Evolutionary conservation across 2,888 invertebrate species (phyloP).

Genomic region (Tholera decimalis): DNA sequence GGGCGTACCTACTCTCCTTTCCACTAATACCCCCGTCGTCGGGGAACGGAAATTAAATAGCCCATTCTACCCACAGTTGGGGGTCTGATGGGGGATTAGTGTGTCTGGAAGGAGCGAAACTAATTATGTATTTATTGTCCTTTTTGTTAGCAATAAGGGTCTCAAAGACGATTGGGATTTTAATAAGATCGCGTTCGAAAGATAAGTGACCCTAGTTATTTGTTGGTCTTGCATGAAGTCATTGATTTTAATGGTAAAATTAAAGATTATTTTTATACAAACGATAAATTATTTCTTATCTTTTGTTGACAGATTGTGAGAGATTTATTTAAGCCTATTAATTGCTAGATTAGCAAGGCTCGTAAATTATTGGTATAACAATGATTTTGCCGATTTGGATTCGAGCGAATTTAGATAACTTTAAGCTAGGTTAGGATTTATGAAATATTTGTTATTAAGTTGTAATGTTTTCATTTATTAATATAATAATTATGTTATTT

Average conservation of each 20-base stretch:
- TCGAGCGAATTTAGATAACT: not conserved
- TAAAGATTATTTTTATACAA: not conserved
- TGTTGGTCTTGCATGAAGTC: slow-evolving; percentile 7
- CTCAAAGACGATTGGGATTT: slow-evolving; percentile 8
- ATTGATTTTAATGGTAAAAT: slow-evolving; percentile 7
- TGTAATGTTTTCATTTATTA: not conserved
- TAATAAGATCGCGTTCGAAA: slow-evolving; percentile 29
- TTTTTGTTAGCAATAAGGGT: slow-evolving; percentile 33
- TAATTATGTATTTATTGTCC: slow-evolving; percentile 54
- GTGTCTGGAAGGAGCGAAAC: slow-evolving; percentile 43
- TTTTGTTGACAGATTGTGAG: slow-evolving; percentile 6
- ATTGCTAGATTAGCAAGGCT: slow-evolving; percentile 17
- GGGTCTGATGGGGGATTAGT: slow-evolving; percentile 49
- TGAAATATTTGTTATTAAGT: not conserved
- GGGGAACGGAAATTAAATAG: slow-evolving; percentile 61
- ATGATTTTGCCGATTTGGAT: not conserved
- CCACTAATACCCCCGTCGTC: slow-evolving; percentile 52
- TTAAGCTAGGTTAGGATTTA: not conserved
- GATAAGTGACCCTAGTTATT: slow-evolving; percentile 9
- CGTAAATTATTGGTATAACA: not conserved
- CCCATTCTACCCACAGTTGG: slow-evolving; percentile 20
- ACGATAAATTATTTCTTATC: slow-evolving; percentile 10
- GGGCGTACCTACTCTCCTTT: slow-evolving; percentile 33
- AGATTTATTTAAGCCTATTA: slow-evolving; percentile 13
- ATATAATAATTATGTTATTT: not conserved